Evolutionary conservation across 1,140 invertebrate species (phyloP), one percentile per base, ranked within the genome.

Genomic region (Microplitis mediator): DNA sequence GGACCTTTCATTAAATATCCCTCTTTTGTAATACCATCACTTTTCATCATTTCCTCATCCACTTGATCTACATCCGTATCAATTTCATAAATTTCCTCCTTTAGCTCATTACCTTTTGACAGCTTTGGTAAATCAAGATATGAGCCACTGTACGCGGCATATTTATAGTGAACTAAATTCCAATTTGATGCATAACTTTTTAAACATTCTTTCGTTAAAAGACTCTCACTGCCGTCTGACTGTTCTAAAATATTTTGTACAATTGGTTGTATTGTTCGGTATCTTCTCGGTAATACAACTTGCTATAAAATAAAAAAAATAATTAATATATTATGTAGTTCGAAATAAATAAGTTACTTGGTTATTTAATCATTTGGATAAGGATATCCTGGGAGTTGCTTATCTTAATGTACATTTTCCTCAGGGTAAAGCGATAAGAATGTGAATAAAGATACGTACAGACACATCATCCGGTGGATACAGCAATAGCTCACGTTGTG

Each of bases 391-490:
- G 13, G 8, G 4, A 14, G 16, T 16, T 35, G 4, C 45, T 71
- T 71, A 71, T 71, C 70, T 16, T n/a, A n/a, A 63, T 56, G 34
- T 67, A 16, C 31, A 16, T 45, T 58, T 58, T 67, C 62, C 39
- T 54, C 32, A 34, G 32, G 5, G 32, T 54, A 4, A 32, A 11
- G 34, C 11, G 16, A 70, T 62, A 66, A 71, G 16, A 45, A 56
- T 51, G 13, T 58, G 23, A 51, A 75, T 45, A 45, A 2, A 9
- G 6, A 45, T 45, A 92, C 93, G 93, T 89, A 96, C 95, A 54
- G 93, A 93, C 78, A 97, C 92, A 90, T 97, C 96, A 89, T 98
- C 96, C 64, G 91, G 88, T 23, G 96, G 96, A 88, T 96, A 97
- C 16, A 97, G 88, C 35, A 98, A 86, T 76, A 98, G 90, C 81